phyloP scores from a whole-genome alignment of 2,797 vertebrate genomes.

The Psittacula echo region DNA sequence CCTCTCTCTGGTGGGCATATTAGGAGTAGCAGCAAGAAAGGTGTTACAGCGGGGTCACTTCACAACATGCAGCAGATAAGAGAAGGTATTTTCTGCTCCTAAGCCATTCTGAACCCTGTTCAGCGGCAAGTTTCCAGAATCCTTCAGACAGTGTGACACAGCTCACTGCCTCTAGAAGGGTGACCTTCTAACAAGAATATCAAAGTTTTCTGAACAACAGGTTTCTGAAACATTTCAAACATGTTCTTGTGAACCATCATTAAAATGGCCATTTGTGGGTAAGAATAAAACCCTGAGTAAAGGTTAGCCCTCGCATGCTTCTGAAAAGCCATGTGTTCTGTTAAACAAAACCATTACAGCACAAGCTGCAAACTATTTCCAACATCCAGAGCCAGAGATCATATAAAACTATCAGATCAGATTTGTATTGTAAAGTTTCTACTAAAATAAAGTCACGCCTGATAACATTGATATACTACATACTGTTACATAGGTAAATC shows the following conservation, averaged over 20 bases:
- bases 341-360: slow-evolving; percentile 39
- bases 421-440: slow-evolving; percentile 38
- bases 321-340: slow-evolving; percentile 20
- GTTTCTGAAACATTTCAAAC: slow-evolving; percentile 38
- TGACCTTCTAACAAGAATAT: slow-evolving; percentile 32
- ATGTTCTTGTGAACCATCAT: slow-evolving; percentile 2
- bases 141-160: background rate
- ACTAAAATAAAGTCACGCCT: slow-evolving; percentile 28
- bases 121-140: background rate
- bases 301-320: slow-evolving; percentile 13
- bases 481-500: background rate
- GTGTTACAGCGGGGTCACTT: background rate
- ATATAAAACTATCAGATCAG: slow-evolving; percentile 41
- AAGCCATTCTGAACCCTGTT: background rate
- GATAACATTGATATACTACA: background rate
- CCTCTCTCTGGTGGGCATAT: background rate
- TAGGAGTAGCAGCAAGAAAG: background rate
- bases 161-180: background rate
- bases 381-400: slow-evolving; percentile 41
- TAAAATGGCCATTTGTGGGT: background rate
- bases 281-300: slow-evolving; percentile 43
- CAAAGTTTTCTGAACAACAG: background rate
- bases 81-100: background rate
- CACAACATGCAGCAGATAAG: background rate
- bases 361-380: slow-evolving; percentile 31